Percentiles rank a stretch among this genome's conserved stretches.
These are phyloP conservation scores for Drosophila kanekoi DNA, from an alignment of 2,888 invertebrate species.

Conservation along the genomic window DNA sequence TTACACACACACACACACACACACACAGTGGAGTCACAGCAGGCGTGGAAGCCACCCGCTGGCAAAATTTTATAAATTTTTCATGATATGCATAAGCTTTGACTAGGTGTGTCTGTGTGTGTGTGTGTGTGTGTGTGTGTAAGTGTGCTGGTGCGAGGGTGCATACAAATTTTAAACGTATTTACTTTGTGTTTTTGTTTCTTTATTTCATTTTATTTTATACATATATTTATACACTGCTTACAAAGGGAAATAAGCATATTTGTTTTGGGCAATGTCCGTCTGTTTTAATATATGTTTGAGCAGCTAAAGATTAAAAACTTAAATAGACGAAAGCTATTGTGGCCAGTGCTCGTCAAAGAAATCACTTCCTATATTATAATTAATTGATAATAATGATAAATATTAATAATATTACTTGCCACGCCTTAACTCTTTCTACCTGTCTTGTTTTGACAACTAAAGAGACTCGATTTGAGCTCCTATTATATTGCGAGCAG, in stretches of 20 bases:
- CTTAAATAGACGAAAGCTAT: no score
- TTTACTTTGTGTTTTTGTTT: slow-evolving; percentile 22
- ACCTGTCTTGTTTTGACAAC: no score
- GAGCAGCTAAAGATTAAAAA: no score
- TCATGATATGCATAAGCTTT: slow-evolving; percentile 44
- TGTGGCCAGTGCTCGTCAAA: no score
- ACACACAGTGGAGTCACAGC: slow-evolving; percentile 3
- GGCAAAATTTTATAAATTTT: slow-evolving; percentile 46
- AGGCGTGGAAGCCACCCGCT: slow-evolving; percentile 39
- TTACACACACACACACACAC: slow-evolving; percentile 29
- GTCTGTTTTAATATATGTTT: not conserved
- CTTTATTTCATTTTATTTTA: slow-evolving; percentile 2
- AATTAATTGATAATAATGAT: no score
- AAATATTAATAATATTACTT: no score
- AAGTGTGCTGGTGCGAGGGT: not conserved
- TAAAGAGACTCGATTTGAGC: no score
- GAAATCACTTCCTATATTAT: no score
- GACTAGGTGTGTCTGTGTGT: slow-evolving; percentile 4
- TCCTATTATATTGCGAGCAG: not conserved
- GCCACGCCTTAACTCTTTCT: no score
- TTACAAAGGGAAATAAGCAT: not conserved
- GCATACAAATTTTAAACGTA: slow-evolving; percentile 38
- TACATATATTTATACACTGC: not conserved
- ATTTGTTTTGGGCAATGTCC: not conserved
- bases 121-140: slow-evolving; percentile 6